phyloP scores from a whole-genome alignment of 2,888 invertebrate genomes.

The Thymelicus lineola region DNA sequence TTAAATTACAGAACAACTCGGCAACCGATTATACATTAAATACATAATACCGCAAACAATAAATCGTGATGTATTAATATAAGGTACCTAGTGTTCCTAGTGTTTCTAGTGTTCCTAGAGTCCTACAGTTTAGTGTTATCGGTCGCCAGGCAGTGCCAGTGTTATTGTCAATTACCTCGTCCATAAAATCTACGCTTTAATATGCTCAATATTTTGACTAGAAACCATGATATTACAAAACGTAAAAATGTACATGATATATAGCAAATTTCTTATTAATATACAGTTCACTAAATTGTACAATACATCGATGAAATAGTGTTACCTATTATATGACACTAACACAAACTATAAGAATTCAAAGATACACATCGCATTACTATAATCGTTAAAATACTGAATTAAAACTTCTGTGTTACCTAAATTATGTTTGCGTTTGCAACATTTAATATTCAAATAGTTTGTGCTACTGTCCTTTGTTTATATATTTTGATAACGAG shows the following conservation, averaged over 20 bases:
- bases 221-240: conserved; percentile 84
- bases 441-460: conserved; percentile 39
- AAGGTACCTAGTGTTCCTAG: background rate
- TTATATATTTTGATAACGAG: conserved; percentile 42
- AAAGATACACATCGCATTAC: background rate
- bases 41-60: conserved; percentile 45
- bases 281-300: conserved; percentile 81
- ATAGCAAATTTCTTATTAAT: conserved; percentile 80
- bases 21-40: conserved; percentile 43
- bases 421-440: background rate
- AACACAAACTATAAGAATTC: conserved; percentile 19
- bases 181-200: conserved; percentile 81
- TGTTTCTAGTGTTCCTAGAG: background rate
- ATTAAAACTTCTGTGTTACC: background rate
- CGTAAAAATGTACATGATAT: conserved; percentile 80
- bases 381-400: background rate
- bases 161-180: conserved; percentile 84
- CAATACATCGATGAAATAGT: conserved; percentile 73
- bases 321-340: conserved; percentile 16
- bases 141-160: conserved; percentile 75
- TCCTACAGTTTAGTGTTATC: background rate
- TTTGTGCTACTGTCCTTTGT: conserved; percentile 25
- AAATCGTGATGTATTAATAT: conserved; percentile 27
- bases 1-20: conserved; percentile 38
- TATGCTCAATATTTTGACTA: conserved; percentile 85